Conservation (phyloP, 2,113 vertebrate species). For the Coregonus clupeaformis region DNA sequence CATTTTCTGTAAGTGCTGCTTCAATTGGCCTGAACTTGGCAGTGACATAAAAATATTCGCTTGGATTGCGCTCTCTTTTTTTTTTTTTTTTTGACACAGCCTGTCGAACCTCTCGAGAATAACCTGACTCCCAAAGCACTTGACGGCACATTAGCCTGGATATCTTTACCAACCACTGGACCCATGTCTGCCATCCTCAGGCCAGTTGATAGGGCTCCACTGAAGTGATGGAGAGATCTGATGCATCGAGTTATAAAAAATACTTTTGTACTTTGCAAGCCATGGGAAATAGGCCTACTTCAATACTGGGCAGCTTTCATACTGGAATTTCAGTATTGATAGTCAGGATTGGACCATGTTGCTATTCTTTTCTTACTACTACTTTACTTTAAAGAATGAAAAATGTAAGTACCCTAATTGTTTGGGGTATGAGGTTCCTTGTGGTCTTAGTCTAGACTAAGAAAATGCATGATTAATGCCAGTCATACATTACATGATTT, state of each 20-base stretch:
- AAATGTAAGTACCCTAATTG: too few species aligned
- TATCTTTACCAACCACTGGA: constrained; percentile 26
- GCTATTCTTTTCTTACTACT: neutral
- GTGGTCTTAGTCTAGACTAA: too few species aligned
- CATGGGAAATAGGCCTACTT: too few species aligned
- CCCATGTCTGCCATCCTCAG: constrained; percentile 11
- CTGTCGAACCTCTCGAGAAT: constrained; percentile 18
- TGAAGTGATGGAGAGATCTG: neutral
- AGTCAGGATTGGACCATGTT: neutral
- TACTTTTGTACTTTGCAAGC: neutral
- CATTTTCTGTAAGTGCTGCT: constrained; percentile 58
- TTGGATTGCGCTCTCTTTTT: constrained; percentile 32
- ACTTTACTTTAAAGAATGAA: too few species aligned
- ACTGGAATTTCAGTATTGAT: neutral
- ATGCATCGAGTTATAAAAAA: neutral
- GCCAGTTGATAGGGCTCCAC: neutral
- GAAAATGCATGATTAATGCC: too few species aligned
- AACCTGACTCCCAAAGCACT: constrained; percentile 28
- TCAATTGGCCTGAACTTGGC: constrained; percentile 55
- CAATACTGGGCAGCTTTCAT: too few species aligned
- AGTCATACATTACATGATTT: too few species aligned
- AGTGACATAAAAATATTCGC: constrained; percentile 50
- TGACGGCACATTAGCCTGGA: constrained; percentile 36
- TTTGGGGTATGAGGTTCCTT: too few species aligned
- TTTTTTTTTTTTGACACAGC: constrained; percentile 5